These are phyloP conservation scores for Aphidius gifuensis DNA, from an alignment of 1,140 invertebrate species.

Conservation along the genomic window DNA sequence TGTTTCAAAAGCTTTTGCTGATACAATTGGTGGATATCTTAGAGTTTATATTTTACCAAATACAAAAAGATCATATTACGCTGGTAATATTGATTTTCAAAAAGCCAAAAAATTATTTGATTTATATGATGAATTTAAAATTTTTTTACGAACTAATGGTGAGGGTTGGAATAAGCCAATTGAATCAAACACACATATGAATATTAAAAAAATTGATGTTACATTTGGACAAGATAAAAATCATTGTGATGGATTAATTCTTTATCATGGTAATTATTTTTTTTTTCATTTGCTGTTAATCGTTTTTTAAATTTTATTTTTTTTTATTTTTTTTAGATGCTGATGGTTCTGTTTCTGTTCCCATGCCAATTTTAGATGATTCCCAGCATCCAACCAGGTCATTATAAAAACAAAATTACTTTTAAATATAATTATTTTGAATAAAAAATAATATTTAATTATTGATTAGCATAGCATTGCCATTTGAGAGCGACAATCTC, in stretches of 20 bases:
- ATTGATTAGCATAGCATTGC: slow-evolving; percentile 51
- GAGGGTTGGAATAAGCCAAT: slow-evolving; percentile 56
- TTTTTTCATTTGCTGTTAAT: slow-evolving; percentile 7
- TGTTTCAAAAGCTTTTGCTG: slow-evolving; percentile 56
- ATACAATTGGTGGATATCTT: slow-evolving; percentile 57
- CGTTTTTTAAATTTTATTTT: neutral
- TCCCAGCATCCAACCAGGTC: slow-evolving; percentile 46
- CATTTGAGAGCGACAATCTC: slow-evolving; percentile 52
- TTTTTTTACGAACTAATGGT: slow-evolving; percentile 58
- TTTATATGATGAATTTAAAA: slow-evolving; percentile 57
- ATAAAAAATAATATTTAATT: slow-evolving; percentile 18
- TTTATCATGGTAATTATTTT: slow-evolving; percentile 31
- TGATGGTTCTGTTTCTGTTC: slow-evolving; percentile 32
- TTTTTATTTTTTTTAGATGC: neutral
- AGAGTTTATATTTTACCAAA: slow-evolving; percentile 57
- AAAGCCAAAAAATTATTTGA: slow-evolving; percentile 56
- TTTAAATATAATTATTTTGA: slow-evolving; percentile 5
- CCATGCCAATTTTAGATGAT: slow-evolving; percentile 55
- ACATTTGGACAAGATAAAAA: slow-evolving; percentile 21
- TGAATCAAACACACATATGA: slow-evolving; percentile 39
- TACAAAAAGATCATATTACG: slow-evolving; percentile 60
- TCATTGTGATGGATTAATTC: slow-evolving; percentile 36
- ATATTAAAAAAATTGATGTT: slow-evolving; percentile 35
- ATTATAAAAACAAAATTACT: slow-evolving; percentile 7
- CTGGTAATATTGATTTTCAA: slow-evolving; percentile 58